Percentiles rank a stretch among this genome's conserved stretches.
These are phyloP conservation scores for Scolopax rusticola DNA, from an alignment of 2,797 vertebrate species.

Conservation along the genomic window DNA sequence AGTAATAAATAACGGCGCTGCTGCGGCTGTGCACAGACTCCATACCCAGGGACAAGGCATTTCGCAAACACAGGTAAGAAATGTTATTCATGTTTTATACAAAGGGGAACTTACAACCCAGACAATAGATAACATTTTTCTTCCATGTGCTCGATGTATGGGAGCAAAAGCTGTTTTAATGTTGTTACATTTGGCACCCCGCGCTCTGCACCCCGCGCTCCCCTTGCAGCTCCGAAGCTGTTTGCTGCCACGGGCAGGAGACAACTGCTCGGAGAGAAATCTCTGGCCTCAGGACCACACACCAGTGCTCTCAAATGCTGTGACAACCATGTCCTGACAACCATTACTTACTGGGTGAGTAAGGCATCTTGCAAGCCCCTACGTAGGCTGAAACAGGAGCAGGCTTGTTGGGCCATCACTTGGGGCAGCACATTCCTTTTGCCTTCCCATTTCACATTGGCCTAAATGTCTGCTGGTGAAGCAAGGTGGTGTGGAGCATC, in stretches of 20 bases:
- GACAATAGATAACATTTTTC: constrained; percentile 30
- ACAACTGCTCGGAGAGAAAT: background rate
- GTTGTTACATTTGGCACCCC: background rate
- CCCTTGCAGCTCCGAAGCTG: background rate
- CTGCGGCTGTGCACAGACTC: background rate
- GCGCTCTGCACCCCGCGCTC: background rate
- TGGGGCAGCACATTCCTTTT: background rate
- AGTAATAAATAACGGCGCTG: constrained; percentile 35
- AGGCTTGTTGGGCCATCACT: rapidly evolving
- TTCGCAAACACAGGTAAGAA: background rate
- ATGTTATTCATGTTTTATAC: constrained; percentile 47
- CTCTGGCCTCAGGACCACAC: background rate
- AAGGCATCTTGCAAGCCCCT: background rate
- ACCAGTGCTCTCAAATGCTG: background rate
- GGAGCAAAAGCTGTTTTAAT: constrained; percentile 52
- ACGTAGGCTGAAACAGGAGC: rapidly evolving
- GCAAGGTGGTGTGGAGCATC: background rate
- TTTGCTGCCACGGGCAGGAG: background rate
- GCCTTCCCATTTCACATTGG: background rate
- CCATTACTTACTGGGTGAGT: background rate
- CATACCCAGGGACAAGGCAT: constrained; percentile 18
- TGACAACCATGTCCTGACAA: background rate
- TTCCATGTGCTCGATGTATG: background rate
- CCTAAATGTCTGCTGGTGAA: background rate
- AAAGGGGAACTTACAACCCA: constrained; percentile 14